Base-by-base conservation (phyloP, 2,888 invertebrate genomes). In the Siphonodentalium dalli region DNA sequence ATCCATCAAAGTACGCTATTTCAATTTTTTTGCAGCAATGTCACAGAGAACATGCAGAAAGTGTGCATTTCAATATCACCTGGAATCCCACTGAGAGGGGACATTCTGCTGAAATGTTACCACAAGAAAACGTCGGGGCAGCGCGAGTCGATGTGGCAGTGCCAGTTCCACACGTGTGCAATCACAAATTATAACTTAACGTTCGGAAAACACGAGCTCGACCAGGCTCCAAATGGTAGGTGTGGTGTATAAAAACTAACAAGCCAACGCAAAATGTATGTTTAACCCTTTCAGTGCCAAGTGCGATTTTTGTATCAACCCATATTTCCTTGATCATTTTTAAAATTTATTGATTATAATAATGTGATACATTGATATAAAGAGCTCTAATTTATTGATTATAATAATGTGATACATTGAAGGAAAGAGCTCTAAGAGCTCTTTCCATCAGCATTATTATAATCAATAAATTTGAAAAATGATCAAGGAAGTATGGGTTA, bases 131-230 rank as follows among this genome's bases (percentile, higher is more conserved):
- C 64, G 20, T 63, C 74, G 1, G 71, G 70, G 18, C 68, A 68
- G 44, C 84, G 87, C 35, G 88, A 88, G 70, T 86, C 90, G n/a
- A 87, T 92, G 68, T 92, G 92, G 84, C 88, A 90, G 43, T 89
- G 90, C 79, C 91, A 95, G 87, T 93, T 95, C 85, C 94, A 95
- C 85, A 94, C 95, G 4, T 94, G 94, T 84, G 93, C 93, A 47
- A 89, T 94, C 63, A 71, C 90, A 40, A 90, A 91, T 79, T 88
- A 90, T 83, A 89, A 90, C 58, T 87, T 94, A 49, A 88, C 89
- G 71, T 92, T 93, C 84, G 89, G 89, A 56, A 88, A 91, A 77
- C 89, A 89, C 74, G 93, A 94, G 78, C 86, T 95, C 66, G 94
- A 95, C 83, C 87, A 89, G 72, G 92, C 92, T 57, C 89, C 88